phyloP scores from a whole-genome alignment of 2,888 invertebrate genomes.

The Cryptus viduatorius region DNA sequence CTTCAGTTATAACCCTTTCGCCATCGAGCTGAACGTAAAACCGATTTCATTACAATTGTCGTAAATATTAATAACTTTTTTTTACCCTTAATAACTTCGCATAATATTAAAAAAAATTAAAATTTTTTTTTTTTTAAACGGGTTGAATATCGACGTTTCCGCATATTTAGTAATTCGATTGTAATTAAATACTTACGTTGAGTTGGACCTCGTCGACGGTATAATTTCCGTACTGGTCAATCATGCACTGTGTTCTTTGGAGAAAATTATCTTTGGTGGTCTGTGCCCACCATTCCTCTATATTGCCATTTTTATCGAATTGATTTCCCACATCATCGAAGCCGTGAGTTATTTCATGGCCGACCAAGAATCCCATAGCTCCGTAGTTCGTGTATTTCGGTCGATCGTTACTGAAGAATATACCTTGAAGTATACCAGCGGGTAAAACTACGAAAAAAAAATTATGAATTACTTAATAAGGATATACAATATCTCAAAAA shows the following conservation, averaged over 20 bases:
- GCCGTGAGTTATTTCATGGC: conserved; percentile 96
- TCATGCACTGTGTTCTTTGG: conserved; percentile 95
- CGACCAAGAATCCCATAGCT: conserved; percentile 96
- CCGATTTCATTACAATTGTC: no score
- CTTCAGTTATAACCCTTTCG: conserved; percentile 96
- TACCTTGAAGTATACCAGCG: conserved; percentile 96
- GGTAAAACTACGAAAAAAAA: conserved; percentile 91
- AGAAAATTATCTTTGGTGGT: conserved; percentile 93
- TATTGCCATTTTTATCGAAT: conserved; percentile 96
- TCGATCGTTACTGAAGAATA: conserved; percentile 95
- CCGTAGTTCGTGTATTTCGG: conserved; percentile 97
- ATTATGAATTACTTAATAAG: background rate
- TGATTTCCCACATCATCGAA: conserved; percentile 95
- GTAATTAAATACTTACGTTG: conserved; percentile 86
- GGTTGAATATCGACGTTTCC: background rate
- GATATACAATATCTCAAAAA: background rate
- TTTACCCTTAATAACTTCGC: no score
- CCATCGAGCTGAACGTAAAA: conserved; percentile 91
- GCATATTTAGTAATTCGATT: background rate
- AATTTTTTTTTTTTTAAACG: no score
- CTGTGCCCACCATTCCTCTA: conserved; percentile 97
- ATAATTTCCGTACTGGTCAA: conserved; percentile 97
- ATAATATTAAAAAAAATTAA: no score
- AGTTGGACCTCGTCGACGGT: conserved; percentile 91
- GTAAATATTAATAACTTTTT: no score